Evolutionary conservation across 2,113 vertebrate genomes (phyloP), one percentile per base, ranked within the genome.

Genomic region (Misgurnus anguillicaudatus): DNA sequence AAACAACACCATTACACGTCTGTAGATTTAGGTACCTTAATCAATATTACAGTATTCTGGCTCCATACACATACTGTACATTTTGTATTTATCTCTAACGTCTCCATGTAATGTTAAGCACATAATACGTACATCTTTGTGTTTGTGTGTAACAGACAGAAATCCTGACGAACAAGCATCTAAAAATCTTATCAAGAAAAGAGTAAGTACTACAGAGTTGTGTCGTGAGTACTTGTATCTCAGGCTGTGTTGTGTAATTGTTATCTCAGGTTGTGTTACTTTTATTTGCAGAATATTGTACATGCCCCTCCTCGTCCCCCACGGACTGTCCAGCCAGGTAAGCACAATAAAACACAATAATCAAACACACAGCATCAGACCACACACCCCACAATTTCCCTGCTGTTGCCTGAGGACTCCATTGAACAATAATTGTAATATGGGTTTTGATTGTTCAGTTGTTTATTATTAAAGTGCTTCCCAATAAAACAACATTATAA

Each of bases 221-320:
- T 58, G 1, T 57, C 24, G 63, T 75, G 63, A 47, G 48, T 13
- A 24, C 19, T 19, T 63, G n/a, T 19, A 9, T 57, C 53, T 57
- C n/a, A 57, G n/a, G 3, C 8, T 55, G 16, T 55, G 53, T n/a
- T 55, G 17, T 55, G 6, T 55, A 19, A 2, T 6, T 55, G 17
- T n/a, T 9, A 57, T 57, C 4, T 19, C 5, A 19, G 53, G 7
- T 57, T 57, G 53, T 57, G 53, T 57, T 7, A 5, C n/a, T 57
- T 16, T 16, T 55, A 6, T 55, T 9, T 58, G 31, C 70, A 92
- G 91, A 78, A 19, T 3, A 80, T 38, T 47, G n/a, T 74, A 10
- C 81, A 60, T 4, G 47, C 3, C 47, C 66, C 21, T 8, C 85
- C 80, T 3, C 81, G 69, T 65, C 60, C 80, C 38, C 86, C 86